Conservation (phyloP, 1,140 invertebrate genomes). For the Cryptotermes secundus region DNA sequence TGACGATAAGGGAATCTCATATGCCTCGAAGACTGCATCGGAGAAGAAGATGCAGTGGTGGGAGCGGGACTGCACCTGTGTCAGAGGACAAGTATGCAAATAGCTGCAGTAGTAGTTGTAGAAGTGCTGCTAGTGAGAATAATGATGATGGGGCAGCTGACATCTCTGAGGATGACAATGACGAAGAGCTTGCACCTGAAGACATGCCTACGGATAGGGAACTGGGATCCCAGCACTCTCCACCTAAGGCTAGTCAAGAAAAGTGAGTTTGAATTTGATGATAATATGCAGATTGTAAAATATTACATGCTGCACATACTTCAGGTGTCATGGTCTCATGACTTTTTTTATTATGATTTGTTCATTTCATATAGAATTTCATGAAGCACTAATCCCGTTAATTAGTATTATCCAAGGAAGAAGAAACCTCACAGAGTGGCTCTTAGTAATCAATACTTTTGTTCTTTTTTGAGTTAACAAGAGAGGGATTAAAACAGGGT, state of each 20-base stretch:
- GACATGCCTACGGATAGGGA: not conserved
- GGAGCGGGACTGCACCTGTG: slow-evolving; percentile 43
- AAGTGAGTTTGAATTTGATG: slow-evolving; percentile 19
- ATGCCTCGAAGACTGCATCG: slow-evolving; percentile 35
- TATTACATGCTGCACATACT: too few species aligned
- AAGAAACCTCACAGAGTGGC: too few species aligned
- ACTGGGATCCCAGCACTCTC: slow-evolving; percentile 3
- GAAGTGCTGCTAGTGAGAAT: slow-evolving; percentile 29
- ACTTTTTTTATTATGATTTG: too few species aligned
- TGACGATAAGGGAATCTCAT: slow-evolving; percentile 43
- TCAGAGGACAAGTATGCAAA: slow-evolving; percentile 49
- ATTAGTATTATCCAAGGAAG: too few species aligned
- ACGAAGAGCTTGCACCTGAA: slow-evolving; percentile 39
- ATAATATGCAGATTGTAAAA: not conserved
- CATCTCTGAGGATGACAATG: slow-evolving; percentile 50
- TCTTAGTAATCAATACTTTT: too few species aligned
- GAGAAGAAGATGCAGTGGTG: slow-evolving; percentile 21
- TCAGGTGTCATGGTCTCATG: too few species aligned
- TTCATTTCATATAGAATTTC: too few species aligned
- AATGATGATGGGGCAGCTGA: slow-evolving; percentile 48
- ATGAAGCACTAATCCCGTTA: too few species aligned
- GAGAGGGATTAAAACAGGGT: too few species aligned
- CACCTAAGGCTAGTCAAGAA: not conserved
- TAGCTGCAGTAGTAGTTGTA: slow-evolving; percentile 35
- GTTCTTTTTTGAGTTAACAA: too few species aligned